Base-by-base conservation (phyloP, 2,113 vertebrate species). In the Periophthalmodon schlosseri region DNA sequence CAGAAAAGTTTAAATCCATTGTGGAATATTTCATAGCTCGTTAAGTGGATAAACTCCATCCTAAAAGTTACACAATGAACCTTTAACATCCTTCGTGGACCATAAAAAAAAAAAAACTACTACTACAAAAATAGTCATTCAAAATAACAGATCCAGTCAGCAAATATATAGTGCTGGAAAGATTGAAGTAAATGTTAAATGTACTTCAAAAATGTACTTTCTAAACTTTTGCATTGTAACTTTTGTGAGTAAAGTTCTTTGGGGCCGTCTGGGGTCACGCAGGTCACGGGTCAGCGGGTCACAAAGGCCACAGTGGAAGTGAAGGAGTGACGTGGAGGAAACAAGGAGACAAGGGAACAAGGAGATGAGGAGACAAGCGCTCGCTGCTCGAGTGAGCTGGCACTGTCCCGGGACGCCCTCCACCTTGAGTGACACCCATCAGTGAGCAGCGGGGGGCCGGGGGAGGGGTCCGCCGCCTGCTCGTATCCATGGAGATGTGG, bases 391-490 rank as follows among this genome's bases (percentile, higher is more conserved):
- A 85, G 67, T 72, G 86, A 60, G 69, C 79, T 85, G 15, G 12
- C 11, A 61, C 58, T 54, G 81, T 88, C 72, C 75, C 70, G 73
- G 28, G 75, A 86, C 81, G 86, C 81, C 90, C 86, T 80, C 75
- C 89, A 85, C 84, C 76, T 76, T 84, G 82, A 90, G 87, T 83
- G 87, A 88, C 87, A 88, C 78, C 56, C 84, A 83, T 88, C 83
- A 15, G 79, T 77, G 86, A 76, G 84, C 83, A 84, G 69, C 68
- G 61, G 77, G 80, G 74, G 72, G 73, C 66, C 79, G 79, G 46
- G 80, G 82, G 77, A 23, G 80, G 65, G 8, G 50, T 28, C 28
- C 3, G 28, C 3, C 28, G 28, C 28, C 28, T 28, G 28, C 3
- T 28, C 3, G 28, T 28, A 1, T 28, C 28, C 28, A 28, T 2